phyloP scores from a whole-genome alignment of 2,888 invertebrate genomes.

The Antheraea assamensis region DNA sequence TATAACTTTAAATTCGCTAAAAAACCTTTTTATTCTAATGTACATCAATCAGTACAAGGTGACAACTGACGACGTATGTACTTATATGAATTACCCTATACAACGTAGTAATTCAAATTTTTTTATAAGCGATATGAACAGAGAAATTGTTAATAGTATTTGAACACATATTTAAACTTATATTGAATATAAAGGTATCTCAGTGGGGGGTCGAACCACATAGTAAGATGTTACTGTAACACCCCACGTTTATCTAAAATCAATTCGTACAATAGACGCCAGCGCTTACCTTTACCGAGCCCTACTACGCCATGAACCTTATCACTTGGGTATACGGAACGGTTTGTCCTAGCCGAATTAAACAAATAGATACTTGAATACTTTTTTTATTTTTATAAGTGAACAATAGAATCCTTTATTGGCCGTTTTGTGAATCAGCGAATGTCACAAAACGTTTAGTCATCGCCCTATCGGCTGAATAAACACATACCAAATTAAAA shows the following conservation, averaged over 20 bases:
- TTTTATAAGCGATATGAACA: background rate
- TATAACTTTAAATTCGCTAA: too few relatives aligned
- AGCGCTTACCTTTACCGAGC: slow-evolving; percentile 30
- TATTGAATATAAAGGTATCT: slow-evolving; percentile 25
- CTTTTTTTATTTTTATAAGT: slow-evolving; percentile 61
- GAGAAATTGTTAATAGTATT: background rate
- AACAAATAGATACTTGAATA: slow-evolving; percentile 48
- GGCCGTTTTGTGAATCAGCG: slow-evolving; percentile 73
- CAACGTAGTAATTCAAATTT: background rate
- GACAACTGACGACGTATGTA: too few relatives aligned
- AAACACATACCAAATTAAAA: slow-evolving; percentile 63
- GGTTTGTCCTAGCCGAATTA: slow-evolving; percentile 25
- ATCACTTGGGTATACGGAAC: slow-evolving; percentile 28
- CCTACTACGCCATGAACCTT: slow-evolving; percentile 34
- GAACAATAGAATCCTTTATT: slow-evolving; percentile 72
- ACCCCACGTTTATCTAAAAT: slow-evolving; percentile 52
- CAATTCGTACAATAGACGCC: slow-evolving; percentile 45
- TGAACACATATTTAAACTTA: background rate
- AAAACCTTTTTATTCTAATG: too few relatives aligned
- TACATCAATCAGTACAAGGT: too few relatives aligned
- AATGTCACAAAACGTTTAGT: slow-evolving; percentile 70
- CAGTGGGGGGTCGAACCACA: slow-evolving; percentile 57
- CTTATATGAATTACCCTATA: background rate
- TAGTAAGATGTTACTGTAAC: slow-evolving; percentile 46
- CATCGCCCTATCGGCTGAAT: slow-evolving; percentile 68